A percentile compares a stretch with the other conserved stretches of the same genome.
Evolutionary conservation across 1,140 invertebrate genomes (phyloP).

Genomic region (Anagrus nilaparvatae): DNA sequence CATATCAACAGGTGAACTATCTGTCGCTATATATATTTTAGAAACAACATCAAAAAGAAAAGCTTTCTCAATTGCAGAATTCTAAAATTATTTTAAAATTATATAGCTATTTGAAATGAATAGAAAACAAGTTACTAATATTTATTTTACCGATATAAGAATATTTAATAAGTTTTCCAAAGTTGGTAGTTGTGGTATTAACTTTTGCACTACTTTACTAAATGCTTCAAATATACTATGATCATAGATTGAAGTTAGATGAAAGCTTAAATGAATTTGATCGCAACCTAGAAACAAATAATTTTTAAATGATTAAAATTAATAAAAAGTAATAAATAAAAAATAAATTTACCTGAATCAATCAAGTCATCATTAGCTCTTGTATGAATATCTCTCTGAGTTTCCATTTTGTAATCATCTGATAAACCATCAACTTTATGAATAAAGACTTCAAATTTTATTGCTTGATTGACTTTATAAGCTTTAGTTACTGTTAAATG

Average conservation of each 20-base stretch:
- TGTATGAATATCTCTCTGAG: slow-evolving; percentile 95
- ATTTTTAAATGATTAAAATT: slow-evolving; percentile 11
- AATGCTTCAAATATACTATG: slow-evolving; percentile 99
- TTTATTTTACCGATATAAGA: slow-evolving; percentile 83
- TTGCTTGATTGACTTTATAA: slow-evolving; percentile 90
- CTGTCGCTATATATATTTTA: slow-evolving; percentile 99
- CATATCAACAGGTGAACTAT: slow-evolving; percentile 99
- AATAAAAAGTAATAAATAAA: slow-evolving; percentile 5
- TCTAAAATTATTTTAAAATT: slow-evolving; percentile 51
- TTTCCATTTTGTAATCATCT: slow-evolving; percentile 98
- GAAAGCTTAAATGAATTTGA: slow-evolving; percentile 86
- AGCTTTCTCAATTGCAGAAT: slow-evolving; percentile 96
- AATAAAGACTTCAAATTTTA: slow-evolving; percentile 98
- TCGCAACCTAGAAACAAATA: slow-evolving; percentile 50
- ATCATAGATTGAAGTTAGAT: slow-evolving; percentile 98
- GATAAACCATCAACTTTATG: slow-evolving; percentile 98
- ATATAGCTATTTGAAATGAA: background rate
- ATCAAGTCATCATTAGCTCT: slow-evolving; percentile 88
- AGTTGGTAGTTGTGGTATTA: slow-evolving; percentile 94
- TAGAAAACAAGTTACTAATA: slow-evolving; percentile 1
- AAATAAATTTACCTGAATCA: slow-evolving; percentile 57
- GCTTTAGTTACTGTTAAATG: slow-evolving; percentile 89
- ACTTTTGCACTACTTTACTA: slow-evolving; percentile 98
- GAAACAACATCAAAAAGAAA: slow-evolving; percentile 98
- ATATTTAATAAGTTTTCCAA: slow-evolving; percentile 98